Base-by-base conservation (phyloP, 1,140 invertebrate species). In the Drosophila mojavensis region DNA sequence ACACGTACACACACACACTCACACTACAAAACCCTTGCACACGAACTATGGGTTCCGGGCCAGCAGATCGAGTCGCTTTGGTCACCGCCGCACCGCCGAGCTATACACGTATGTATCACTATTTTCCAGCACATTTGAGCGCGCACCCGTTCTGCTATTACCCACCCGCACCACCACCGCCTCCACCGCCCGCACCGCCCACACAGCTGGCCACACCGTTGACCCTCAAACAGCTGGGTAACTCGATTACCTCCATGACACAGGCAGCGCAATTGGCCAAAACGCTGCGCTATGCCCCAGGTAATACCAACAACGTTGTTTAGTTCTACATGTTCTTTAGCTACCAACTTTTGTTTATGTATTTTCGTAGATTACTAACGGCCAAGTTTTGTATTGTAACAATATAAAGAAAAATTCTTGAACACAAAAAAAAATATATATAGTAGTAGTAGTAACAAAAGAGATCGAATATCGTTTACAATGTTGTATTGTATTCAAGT, bases 31-130 rank as follows among this genome's bases (percentile, higher is more conserved):
- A 76, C 58, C 78, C 67, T 62, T 74, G 69, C 64, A 81, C 61
- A 59, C 70, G 53, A 77, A 33, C 70, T 28, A 36, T 9, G 43
- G 45, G 60, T 55, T 75, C 58, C 61, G 64, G 61, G 67, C 41
- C 59, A 56, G 45, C 92, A 93, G 93, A 93, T 93, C 90, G 91
- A 74, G 91, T 93, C 88, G 93, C 92, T 60, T 77, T 93, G 75
- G 93, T 93, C 85, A 91, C 92, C 66, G 93, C 92, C 70, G 93
- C 93, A 74, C 93, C 93, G 78, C 93, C 93, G 70, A 93, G 93
- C 91, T 94, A 94, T 92, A 93, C 92, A 90, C 91, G 93, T 88
- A 93, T 93, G 84, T 93, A 93, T 90, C 93, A 93, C 91, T 93
- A 93, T 92, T 93, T 92, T 92, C 91, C 91, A 92, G 91, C 91